Conservation (phyloP, 2,113 vertebrate species). For the Pongo abelii region DNA sequence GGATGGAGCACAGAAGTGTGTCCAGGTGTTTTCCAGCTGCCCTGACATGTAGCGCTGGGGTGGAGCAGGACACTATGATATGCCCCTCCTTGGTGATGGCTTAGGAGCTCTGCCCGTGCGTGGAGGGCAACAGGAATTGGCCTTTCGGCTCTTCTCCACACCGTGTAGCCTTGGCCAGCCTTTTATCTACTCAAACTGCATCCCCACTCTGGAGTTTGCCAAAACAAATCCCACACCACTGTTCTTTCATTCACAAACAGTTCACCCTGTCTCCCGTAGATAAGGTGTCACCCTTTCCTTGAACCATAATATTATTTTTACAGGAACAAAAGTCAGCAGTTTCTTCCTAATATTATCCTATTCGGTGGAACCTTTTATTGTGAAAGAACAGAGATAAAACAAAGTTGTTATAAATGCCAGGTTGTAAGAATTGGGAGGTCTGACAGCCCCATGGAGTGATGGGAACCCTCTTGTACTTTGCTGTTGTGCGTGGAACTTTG, state of each 20-base stretch:
- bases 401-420: not conserved
- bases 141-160: not conserved
- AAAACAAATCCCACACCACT: not conserved
- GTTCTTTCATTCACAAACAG: not conserved
- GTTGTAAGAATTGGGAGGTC: not conserved
- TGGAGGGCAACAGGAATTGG: not conserved
- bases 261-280: not conserved
- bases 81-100: not conserved
- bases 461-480: not conserved
- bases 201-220: not conserved
- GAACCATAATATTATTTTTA: not conserved
- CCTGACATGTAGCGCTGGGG: not conserved
- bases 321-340: not conserved
- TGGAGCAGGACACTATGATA: not conserved
- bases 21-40: not conserved
- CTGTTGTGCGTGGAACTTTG: not conserved
- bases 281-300: not conserved
- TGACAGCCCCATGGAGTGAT: not conserved
- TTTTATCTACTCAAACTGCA: accelerated
- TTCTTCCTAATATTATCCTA: not conserved
- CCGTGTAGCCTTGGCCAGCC: not conserved
- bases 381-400: conserved; percentile 26
- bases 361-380: not conserved
- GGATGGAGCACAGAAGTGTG: not conserved
- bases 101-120: not conserved